Evolutionary conservation across 2,888 invertebrate species (phyloP), one percentile per base, ranked within the genome.

Genomic region (Epiblema foenella): DNA sequence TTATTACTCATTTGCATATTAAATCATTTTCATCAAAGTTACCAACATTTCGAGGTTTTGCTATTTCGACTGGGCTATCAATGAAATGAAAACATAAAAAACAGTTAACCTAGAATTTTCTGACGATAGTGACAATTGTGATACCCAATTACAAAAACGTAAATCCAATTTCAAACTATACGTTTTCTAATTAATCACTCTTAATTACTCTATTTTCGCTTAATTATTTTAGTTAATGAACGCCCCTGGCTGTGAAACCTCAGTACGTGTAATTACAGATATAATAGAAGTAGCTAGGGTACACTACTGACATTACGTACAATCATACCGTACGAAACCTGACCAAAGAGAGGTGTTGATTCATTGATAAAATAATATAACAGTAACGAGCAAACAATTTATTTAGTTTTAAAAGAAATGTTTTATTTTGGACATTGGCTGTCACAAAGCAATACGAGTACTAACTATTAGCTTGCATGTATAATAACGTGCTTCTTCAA

Each of bases 171-270:
- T 59, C 59, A 46, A 65, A 20, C 33, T 54, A 20, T 37, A 20
- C 15, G 54, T 65, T 69, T 37, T 15, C 37, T 2, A 18, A 12
- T n/a, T n/a, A n/a, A n/a, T n/a, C n/a, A n/a, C n/a, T n/a, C n/a
- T n/a, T 51, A 59, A 70, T 70, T 66, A 70, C 70, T 69, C 64
- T 59, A 65, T 65, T 65, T 52, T 42, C 33, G 0, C 24, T 20
- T 70, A 70, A 69, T 65, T 69, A 64, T 46, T 8, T 46, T 7
- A 46, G 46, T n/a, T n/a, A 46, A 46, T 46, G 46, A 46, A 46
- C 46, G 46, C 46, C 46, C n/a, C 15, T 39, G 33, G 17, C 10
- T 15, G 66, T 49, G 39, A 59, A 10, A 59, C 37, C 52, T 10
- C 11, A 20, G 15, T n/a, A 63, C 39, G n/a, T 33, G 37, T 70